These are phyloP conservation scores for Cyclophora albipunctata DNA, from an alignment of 2,888 invertebrate genomes.

Conservation along the genomic window DNA sequence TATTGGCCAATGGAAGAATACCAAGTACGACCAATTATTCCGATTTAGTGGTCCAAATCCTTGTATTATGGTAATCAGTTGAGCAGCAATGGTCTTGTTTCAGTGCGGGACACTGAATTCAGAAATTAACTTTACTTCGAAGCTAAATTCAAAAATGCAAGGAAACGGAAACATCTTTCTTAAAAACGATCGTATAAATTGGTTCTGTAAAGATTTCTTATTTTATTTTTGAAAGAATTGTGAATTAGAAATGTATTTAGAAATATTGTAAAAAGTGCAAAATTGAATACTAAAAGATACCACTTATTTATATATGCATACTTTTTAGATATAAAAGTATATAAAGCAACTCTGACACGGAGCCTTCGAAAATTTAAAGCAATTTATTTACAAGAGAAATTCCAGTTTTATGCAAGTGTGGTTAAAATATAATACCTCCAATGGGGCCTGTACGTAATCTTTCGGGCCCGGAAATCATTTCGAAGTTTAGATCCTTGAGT, in stretches of 20 bases:
- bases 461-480: constrained; percentile 4
- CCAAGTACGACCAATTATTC: constrained; percentile 10
- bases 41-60: constrained; percentile 8
- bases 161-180: neutral
- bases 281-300: too few relatives aligned
- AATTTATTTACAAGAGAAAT: too few relatives aligned
- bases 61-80: constrained; percentile 18
- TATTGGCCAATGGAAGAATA: constrained; percentile 6
- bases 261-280: too few relatives aligned
- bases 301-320: too few relatives aligned
- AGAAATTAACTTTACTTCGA: constrained; percentile 12
- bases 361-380: too few relatives aligned
- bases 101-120: constrained; percentile 8
- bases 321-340: too few relatives aligned
- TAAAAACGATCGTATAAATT: neutral
- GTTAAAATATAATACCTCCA: neutral
- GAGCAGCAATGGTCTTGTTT: constrained; percentile 7
- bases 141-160: constrained; percentile 1
- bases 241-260: too few relatives aligned
- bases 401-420: too few relatives aligned
- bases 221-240: too few relatives aligned
- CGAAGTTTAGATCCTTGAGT: constrained; percentile 9
- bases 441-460: neutral
- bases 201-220: too few relatives aligned
- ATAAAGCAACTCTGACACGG: too few relatives aligned